Evolutionary conservation across 2,113 vertebrate genomes (phyloP).

Genomic region (Irena cyanogastra): DNA sequence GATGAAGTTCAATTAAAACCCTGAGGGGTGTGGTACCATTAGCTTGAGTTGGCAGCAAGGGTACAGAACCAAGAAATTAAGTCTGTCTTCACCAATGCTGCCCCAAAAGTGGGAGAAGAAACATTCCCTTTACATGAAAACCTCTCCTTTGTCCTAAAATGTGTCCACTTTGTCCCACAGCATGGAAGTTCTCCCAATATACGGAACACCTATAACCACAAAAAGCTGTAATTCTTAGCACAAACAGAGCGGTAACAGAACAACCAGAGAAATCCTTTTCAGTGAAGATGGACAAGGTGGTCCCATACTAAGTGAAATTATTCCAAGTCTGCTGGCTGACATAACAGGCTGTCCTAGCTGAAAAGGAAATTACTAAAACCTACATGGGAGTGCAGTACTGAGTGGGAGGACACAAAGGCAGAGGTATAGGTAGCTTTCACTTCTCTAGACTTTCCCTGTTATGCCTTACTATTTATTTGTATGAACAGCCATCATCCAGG

Average conservation of each 20-base stretch:
- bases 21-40: neutral
- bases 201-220: neutral
- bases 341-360: neutral
- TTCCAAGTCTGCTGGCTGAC: neutral
- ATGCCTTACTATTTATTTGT: neutral
- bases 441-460: neutral
- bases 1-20: neutral
- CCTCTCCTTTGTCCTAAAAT: neutral
- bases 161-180: neutral
- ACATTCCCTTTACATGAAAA: neutral
- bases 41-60: neutral
- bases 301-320: neutral
- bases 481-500: neutral
- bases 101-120: neutral
- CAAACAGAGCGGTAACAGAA: neutral
- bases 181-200: neutral
- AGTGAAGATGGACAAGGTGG: neutral
- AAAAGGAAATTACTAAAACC: neutral
- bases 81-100: neutral
- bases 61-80: neutral
- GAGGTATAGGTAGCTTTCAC: neutral
- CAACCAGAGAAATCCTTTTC: neutral
- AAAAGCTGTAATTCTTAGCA: neutral
- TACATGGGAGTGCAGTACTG: neutral
- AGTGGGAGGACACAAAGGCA: neutral